Conservation (phyloP, 2,797 vertebrate genomes). For the Mus spretus region DNA sequence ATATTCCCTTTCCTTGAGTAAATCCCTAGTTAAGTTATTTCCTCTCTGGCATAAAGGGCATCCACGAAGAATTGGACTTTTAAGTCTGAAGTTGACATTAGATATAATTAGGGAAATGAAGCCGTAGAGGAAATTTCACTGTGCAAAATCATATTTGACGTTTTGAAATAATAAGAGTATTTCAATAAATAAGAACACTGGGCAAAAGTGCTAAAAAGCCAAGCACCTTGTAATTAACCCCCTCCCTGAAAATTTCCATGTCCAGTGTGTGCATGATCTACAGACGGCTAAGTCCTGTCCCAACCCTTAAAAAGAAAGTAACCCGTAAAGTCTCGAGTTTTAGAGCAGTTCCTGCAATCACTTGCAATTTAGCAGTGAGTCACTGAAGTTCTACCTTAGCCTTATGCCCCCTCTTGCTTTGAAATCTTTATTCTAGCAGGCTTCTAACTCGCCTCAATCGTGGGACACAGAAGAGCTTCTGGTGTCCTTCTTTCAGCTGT, state of each 20-base stretch:
- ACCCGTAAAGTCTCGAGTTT: constrained; percentile 26
- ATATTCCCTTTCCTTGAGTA: background rate
- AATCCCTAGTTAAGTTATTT: constrained; percentile 28
- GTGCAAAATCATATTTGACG: constrained; percentile 16
- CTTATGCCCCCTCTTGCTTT: background rate
- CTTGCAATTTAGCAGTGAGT: constrained; percentile 50
- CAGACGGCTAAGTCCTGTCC: background rate
- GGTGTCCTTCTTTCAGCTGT: background rate
- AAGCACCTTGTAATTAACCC: background rate
- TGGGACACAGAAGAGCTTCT: background rate
- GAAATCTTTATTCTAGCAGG: constrained; percentile 1
- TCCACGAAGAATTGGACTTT: constrained; percentile 8
- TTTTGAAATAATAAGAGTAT: background rate
- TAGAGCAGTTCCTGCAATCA: constrained; percentile 15
- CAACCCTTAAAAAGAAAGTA: constrained; percentile 44
- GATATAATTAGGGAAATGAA: constrained; percentile 32
- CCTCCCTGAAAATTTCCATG: background rate
- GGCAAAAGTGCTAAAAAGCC: background rate
- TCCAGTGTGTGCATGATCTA: background rate
- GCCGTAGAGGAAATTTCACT: background rate
- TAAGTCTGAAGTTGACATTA: background rate
- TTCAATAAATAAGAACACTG: constrained; percentile 28
- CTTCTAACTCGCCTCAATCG: constrained; percentile 19
- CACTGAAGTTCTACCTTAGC: constrained; percentile 30
- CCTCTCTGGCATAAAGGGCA: constrained; percentile 11